phyloP scores from a whole-genome alignment of 2,797 vertebrate genomes.

The Tenualosa ilisha region DNA sequence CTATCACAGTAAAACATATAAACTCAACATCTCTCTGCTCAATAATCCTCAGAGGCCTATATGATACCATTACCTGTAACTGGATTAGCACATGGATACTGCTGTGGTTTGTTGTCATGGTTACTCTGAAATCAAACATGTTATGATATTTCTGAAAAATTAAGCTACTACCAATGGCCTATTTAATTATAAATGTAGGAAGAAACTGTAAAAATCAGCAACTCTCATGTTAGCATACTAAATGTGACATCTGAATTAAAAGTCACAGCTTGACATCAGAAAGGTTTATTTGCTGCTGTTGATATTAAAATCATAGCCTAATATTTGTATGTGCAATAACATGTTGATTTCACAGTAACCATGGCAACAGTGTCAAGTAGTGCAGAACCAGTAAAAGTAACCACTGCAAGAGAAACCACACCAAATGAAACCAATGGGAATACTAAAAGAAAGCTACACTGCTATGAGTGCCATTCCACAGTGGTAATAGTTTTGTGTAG shows the following conservation, averaged over 20 bases:
- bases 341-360: conserved; percentile 14
- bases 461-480: background rate
- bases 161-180: background rate
- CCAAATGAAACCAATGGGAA: background rate
- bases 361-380: background rate
- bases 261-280: background rate
- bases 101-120: background rate
- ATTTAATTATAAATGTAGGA: background rate
- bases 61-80: background rate
- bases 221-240: too few species aligned
- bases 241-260: background rate
- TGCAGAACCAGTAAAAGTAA: conserved; percentile 5
- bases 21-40: background rate
- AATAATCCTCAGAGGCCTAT: background rate
- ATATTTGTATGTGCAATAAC: background rate
- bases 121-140: background rate
- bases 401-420: background rate
- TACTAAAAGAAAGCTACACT: background rate
- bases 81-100: background rate
- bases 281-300: background rate
- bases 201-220: background rate
- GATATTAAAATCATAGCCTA: background rate
- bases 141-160: background rate
- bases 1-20: background rate
- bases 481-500: background rate